Percentiles rank a stretch among this genome's conserved stretches.
Evolutionary conservation across 2,888 invertebrate genomes (phyloP).

Genomic region (Hypomecis punctinalis): DNA sequence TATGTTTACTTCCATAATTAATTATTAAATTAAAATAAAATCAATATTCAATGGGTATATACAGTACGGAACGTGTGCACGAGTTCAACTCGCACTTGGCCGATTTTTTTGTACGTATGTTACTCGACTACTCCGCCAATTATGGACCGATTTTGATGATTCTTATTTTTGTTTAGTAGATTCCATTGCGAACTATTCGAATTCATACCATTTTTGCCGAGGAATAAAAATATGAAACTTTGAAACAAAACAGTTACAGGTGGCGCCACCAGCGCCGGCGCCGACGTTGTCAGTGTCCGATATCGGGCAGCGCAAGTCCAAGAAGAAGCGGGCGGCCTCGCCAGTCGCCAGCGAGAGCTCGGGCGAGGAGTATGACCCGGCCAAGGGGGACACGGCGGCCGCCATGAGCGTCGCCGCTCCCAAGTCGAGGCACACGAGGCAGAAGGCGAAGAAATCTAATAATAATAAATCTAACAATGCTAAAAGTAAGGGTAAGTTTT

Average conservation of each 20-base stretch:
- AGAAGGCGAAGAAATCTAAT: constrained; percentile 46
- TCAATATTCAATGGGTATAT: too few relatives aligned
- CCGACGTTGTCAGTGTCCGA: constrained; percentile 74
- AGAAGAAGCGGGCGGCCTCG: constrained; percentile 75
- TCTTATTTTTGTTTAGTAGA: too few relatives aligned
- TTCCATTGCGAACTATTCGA: too few relatives aligned
- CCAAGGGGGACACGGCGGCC: constrained; percentile 71
- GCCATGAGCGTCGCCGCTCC: constrained; percentile 76
- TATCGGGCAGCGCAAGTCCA: constrained; percentile 75
- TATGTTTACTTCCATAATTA: too few relatives aligned
- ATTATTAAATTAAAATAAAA: too few relatives aligned
- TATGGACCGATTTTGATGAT: too few relatives aligned
- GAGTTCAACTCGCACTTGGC: too few relatives aligned
- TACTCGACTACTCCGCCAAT: too few relatives aligned
- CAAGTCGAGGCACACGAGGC: constrained; percentile 71
- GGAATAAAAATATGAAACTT: neutral
- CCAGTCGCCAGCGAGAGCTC: constrained; percentile 76
- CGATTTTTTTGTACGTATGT: too few relatives aligned
- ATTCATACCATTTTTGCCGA: too few relatives aligned
- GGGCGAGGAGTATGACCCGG: constrained; percentile 80
- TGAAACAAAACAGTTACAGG: constrained; percentile 37
- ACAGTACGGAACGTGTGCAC: too few relatives aligned
- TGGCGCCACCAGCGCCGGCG: constrained; percentile 48
- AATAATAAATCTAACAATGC: constrained; percentile 50
- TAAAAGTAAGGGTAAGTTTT: constrained; percentile 66